phyloP scores from a whole-genome alignment of 2,888 invertebrate genomes.

The Polydrusus tereticollis region DNA sequence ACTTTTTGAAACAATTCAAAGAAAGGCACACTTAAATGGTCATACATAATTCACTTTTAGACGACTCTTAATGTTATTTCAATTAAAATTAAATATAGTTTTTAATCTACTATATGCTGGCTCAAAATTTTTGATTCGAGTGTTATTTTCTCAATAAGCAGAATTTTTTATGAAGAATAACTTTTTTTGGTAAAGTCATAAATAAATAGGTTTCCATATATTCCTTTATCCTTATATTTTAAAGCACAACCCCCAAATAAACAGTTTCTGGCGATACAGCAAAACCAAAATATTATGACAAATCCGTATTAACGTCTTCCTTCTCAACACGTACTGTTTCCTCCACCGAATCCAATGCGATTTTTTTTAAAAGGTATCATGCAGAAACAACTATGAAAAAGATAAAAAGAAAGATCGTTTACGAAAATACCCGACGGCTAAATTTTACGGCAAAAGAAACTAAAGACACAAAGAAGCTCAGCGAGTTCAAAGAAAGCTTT shows the following conservation, averaged over 20 bases:
- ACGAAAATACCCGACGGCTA: constrained; percentile 18
- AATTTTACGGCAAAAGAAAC: constrained; percentile 24
- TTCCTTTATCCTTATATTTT: constrained; percentile 1
- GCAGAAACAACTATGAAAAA: constrained; percentile 53
- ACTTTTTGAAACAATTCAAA: too few species aligned
- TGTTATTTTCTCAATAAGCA: too few species aligned
- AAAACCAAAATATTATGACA: constrained; percentile 43
- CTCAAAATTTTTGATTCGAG: too few species aligned
- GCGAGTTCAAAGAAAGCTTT: constrained; percentile 40
- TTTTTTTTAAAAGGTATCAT: constrained; percentile 52
- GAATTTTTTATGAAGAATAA: too few species aligned
- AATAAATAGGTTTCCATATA: too few species aligned
- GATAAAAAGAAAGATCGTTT: constrained; percentile 25
- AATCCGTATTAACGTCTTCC: constrained; percentile 47
- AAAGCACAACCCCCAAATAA: background rate
- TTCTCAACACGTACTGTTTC: constrained; percentile 23
- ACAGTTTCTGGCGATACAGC: background rate
- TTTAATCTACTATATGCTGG: too few species aligned
- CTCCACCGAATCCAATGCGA: constrained; percentile 47
- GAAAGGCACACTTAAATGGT: too few species aligned
- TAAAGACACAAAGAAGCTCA: constrained; percentile 31
- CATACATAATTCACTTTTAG: too few species aligned
- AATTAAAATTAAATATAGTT: too few species aligned
- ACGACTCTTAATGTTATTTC: too few species aligned
- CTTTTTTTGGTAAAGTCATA: too few species aligned